Evolutionary conservation across 2,888 invertebrate genomes (phyloP).

Genomic region (Anthrax anthrax): DNA sequence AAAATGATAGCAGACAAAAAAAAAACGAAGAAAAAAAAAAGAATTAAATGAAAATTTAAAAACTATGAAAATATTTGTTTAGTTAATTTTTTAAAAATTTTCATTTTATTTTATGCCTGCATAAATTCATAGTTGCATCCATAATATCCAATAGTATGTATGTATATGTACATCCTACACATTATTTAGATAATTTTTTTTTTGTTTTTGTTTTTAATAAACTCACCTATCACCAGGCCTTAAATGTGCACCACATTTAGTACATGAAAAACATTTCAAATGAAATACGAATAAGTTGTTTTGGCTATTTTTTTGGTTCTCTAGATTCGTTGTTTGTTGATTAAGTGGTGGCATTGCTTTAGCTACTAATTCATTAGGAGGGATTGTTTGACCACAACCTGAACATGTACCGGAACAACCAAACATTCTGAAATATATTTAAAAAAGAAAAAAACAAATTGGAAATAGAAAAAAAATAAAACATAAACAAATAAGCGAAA

Average conservation of each 20-base stretch:
- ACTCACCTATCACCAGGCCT: constrained; percentile 75
- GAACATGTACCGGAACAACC: constrained; percentile 80
- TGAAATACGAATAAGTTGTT: constrained; percentile 68
- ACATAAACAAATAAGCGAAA: too few relatives aligned
- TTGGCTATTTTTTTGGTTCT: constrained; percentile 37
- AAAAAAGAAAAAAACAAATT: too few relatives aligned
- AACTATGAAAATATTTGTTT: not conserved
- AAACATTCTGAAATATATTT: constrained; percentile 57
- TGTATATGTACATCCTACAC: too few relatives aligned
- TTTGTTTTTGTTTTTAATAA: too few relatives aligned
- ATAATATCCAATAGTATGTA: too few relatives aligned
- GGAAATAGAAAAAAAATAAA: too few relatives aligned
- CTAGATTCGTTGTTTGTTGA: constrained; percentile 30
- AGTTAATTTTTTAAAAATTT: too few relatives aligned
- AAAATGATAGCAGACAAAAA: constrained; percentile 10
- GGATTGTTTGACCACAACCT: constrained; percentile 83
- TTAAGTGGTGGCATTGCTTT: constrained; percentile 35
- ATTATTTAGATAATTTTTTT: too few relatives aligned
- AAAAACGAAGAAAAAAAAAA: constrained; percentile 1
- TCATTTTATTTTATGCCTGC: too few relatives aligned
- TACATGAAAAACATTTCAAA: constrained; percentile 90
- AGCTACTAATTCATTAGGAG: constrained; percentile 88
- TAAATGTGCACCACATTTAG: constrained; percentile 79
- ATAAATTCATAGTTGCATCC: too few relatives aligned
- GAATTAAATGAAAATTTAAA: not conserved